Evolutionary conservation across 2,888 invertebrate species (phyloP).

Genomic region (Hypolimnas misippus): DNA sequence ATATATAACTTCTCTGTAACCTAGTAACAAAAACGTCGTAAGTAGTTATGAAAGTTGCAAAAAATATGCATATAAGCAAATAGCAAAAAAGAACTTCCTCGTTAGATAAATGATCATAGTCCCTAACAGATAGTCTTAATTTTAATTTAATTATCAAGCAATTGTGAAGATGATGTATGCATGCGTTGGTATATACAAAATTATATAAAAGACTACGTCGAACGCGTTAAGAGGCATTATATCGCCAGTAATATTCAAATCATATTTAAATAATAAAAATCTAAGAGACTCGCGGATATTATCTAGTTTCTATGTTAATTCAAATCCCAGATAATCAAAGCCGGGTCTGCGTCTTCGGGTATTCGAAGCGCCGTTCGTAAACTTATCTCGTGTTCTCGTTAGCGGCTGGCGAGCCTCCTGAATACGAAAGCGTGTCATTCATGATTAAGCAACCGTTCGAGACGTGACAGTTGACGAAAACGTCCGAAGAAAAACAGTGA

Average conservation of each 20-base stretch:
- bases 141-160: too few relatives aligned
- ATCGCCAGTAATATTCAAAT: neutral
- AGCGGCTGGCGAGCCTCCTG: constrained; percentile 72
- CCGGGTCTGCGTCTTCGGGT: constrained; percentile 70
- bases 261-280: constrained; percentile 3
- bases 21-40: too few relatives aligned
- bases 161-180: too few relatives aligned
- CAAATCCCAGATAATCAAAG: constrained; percentile 78
- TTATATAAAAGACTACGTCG: too few relatives aligned
- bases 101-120: too few relatives aligned
- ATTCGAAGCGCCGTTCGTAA: constrained; percentile 77
- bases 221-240: too few relatives aligned
- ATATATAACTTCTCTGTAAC: too few relatives aligned
- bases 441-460: constrained; percentile 73
- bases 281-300: constrained; percentile 47
- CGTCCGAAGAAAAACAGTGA: constrained; percentile 32
- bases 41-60: too few relatives aligned
- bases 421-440: constrained; percentile 80
- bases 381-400: constrained; percentile 77
- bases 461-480: constrained; percentile 75
- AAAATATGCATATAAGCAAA: too few relatives aligned
- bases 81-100: too few relatives aligned
- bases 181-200: too few relatives aligned
- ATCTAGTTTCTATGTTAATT: constrained; percentile 74
- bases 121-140: too few relatives aligned